These are phyloP conservation scores for Anguilla pacifica DNA, from an alignment of 2,797 vertebrate species.

Conservation along the genomic window DNA sequence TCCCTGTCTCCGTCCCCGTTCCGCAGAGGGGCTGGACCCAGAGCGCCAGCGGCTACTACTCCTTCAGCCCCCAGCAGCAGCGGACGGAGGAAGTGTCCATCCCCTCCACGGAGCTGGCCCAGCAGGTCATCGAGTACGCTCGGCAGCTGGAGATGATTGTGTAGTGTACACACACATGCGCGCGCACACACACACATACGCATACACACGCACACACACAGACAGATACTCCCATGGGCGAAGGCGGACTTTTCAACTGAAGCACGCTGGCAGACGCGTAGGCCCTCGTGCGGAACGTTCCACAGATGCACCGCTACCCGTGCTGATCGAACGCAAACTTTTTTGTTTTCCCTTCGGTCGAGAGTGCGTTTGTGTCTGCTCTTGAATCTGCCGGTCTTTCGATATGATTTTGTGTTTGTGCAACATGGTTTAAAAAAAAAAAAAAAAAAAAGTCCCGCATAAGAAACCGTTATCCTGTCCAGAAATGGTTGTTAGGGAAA, in stretches of 20 bases:
- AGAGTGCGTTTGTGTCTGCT: slow-evolving; percentile 7
- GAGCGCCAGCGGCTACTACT: slow-evolving; percentile 83
- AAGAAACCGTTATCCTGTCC: background rate
- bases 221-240: background rate
- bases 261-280: background rate
- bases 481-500: background rate
- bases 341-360: background rate
- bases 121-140: slow-evolving; percentile 94
- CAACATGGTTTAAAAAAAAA: background rate
- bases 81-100: slow-evolving; percentile 89
- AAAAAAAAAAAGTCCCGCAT: background rate
- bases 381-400: background rate
- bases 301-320: background rate
- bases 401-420: background rate
- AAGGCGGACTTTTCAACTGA: background rate
- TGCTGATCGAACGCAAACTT: background rate
- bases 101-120: slow-evolving; percentile 89
- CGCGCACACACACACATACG: slow-evolving; percentile 46
- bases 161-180: slow-evolving; percentile 59
- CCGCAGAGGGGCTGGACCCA: slow-evolving; percentile 87
- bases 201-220: slow-evolving; percentile 38
- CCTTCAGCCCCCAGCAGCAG: slow-evolving; percentile 88
- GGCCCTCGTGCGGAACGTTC: background rate
- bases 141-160: slow-evolving; percentile 97
- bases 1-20: slow-evolving; percentile 13